Base-by-base conservation (phyloP, 2,113 vertebrate species). In the Pitta sordida region DNA sequence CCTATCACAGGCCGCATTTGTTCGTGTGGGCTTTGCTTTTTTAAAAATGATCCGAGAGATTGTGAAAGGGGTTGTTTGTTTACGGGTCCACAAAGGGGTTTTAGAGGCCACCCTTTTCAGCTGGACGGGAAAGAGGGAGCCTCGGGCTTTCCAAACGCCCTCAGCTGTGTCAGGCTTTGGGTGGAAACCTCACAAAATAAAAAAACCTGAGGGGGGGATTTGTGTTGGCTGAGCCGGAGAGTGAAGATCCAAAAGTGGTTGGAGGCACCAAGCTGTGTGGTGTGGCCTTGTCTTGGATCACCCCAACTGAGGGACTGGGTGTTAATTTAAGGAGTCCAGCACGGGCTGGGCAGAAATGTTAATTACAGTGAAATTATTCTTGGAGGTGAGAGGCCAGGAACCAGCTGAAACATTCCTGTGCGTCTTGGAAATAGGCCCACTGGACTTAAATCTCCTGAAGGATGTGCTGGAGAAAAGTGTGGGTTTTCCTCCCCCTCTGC, bases 31-130 rank as follows among this genome's bases (percentile, higher is more conserved):
- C 34, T 18, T 15, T 13, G 21, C 11, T 22, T 12, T 79, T 94
- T 95, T 77, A 26, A n/a, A 30, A 86, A 91, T 71, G 1, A 93
- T 85, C 76, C 59, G 60, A 43, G 86, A 76, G 30, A 93, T 90
- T 67, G 70, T 91, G 83, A 97, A 95, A 93, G 73, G 32, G 88
- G 81, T 93, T 95, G 56, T 86, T 96, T 96, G 90, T 96, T 96
- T 95, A 67, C 52, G 95, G 67, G 39, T 81, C 91, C 74, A 93
- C 91, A 93, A 94, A 96, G 91, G 75, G 67, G 56, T 91, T 70
- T 96, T 79, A 92, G 78, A 93, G 82, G 82, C 76, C 81, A 90
- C 77, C 44, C 78, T 90, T 88, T 88, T 97, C 46, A 91, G 91
- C 76, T 86, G 95, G 95, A 87, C 89, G 84, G 92, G 94, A 94